These are phyloP conservation scores for Psilopogon haemacephalus DNA, from an alignment of 2,113 vertebrate genomes.

Conservation along the genomic window DNA sequence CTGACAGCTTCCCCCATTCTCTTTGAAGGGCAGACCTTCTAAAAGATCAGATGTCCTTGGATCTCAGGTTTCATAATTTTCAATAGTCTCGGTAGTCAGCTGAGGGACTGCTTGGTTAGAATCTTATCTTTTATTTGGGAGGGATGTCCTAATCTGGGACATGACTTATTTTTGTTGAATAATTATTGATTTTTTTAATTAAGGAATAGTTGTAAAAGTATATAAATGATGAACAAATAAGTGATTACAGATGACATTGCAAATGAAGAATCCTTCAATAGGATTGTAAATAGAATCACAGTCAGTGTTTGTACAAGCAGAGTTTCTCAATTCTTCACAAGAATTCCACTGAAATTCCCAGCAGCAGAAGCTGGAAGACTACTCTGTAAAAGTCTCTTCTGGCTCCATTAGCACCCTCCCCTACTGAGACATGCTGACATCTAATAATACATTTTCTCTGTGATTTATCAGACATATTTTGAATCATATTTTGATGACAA, in stretches of 20 bases:
- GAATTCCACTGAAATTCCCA: neutral
- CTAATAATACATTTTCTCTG: neutral
- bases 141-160: neutral
- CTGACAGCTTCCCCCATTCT: constrained; percentile 27
- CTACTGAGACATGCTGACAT: neutral
- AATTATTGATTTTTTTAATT: neutral
- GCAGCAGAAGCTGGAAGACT: neutral
- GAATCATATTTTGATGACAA: neutral
- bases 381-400: neutral
- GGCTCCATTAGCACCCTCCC: neutral
- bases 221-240: neutral
- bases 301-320: neutral
- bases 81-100: neutral
- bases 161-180: neutral
- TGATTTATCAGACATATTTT: constrained; percentile 7
- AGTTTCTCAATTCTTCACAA: neutral
- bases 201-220: neutral
- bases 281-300: neutral
- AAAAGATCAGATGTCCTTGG: constrained; percentile 24
- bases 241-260: neutral
- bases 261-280: no score
- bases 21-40: constrained; percentile 47
- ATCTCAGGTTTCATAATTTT: constrained; percentile 3
- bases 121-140: neutral
- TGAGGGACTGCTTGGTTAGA: neutral